Conservation (phyloP, 2,113 vertebrate species). For the Mesoclemmys tuberculata region DNA sequence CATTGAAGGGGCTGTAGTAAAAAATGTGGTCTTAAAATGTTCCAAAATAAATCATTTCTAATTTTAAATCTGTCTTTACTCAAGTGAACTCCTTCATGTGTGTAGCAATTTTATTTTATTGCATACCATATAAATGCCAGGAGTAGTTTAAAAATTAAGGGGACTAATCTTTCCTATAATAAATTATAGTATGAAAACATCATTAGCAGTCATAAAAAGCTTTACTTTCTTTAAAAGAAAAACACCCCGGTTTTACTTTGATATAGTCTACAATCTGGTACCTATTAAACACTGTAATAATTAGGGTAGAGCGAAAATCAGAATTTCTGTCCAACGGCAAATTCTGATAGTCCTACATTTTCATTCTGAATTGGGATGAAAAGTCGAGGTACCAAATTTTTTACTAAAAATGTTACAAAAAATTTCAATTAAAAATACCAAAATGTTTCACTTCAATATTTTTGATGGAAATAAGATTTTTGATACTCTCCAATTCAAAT, state of each 20-base stretch:
- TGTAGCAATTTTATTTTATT: slow-evolving; percentile 55
- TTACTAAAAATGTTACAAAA: neutral
- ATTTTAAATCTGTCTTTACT: slow-evolving; percentile 59
- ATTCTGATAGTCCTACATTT: neutral
- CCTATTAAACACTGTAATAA: slow-evolving; percentile 22
- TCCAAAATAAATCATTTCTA: slow-evolving; percentile 53
- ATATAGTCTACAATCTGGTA: slow-evolving; percentile 48
- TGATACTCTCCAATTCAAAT: neutral
- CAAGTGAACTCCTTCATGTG: slow-evolving; percentile 55
- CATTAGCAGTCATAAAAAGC: slow-evolving; percentile 54
- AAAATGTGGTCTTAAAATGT: slow-evolving; percentile 34
- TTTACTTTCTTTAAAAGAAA: slow-evolving; percentile 37
- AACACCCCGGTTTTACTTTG: slow-evolving; percentile 25
- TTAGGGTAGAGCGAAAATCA: neutral
- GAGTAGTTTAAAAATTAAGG: slow-evolving; percentile 51
- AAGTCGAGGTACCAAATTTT: neutral
- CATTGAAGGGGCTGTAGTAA: slow-evolving; percentile 4
- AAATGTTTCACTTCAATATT: neutral
- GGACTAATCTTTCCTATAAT: slow-evolving; percentile 47
- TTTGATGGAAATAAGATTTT: neutral
- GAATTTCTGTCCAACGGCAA: fast-evolving
- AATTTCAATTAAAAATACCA: neutral
- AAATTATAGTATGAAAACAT: neutral
- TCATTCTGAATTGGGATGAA: slow-evolving; percentile 14
- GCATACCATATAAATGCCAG: slow-evolving; percentile 36